These are phyloP conservation scores for Campoplex capitator DNA, from an alignment of 2,888 invertebrate species.

Conservation along the genomic window DNA sequence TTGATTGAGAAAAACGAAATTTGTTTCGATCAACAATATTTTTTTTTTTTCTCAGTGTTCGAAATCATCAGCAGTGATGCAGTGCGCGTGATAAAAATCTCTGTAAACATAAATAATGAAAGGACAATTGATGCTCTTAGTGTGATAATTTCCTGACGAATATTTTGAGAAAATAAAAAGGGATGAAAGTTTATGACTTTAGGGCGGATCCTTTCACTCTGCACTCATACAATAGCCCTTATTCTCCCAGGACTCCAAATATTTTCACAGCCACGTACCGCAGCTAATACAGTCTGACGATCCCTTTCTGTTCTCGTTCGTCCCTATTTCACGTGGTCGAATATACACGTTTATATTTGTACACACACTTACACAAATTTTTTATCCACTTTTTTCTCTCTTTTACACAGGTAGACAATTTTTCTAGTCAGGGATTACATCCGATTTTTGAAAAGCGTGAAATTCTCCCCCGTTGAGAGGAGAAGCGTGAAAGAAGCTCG, in stretches of 20 bases:
- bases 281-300: conserved; percentile 61
- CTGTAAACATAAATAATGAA: background rate
- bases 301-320: conserved; percentile 37
- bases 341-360: background rate
- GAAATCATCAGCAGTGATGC: background rate
- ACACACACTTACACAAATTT: background rate
- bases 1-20: no score
- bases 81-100: background rate
- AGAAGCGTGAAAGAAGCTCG: conserved; percentile 70
- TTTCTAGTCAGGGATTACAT: conserved; percentile 69
- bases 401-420: conserved; percentile 23
- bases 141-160: background rate
- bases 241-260: conserved; percentile 78
- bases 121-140: background rate
- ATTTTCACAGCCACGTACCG: conserved; percentile 81
- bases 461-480: conserved; percentile 67
- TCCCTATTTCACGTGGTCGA: background rate
- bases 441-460: conserved; percentile 73
- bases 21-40: no score
- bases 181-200: conserved; percentile 64
- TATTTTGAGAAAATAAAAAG: conserved; percentile 48
- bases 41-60: background rate
- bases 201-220: conserved; percentile 42
- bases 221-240: conserved; percentile 60
- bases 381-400: background rate